phyloP scores from a whole-genome alignment of 2,797 vertebrate species.

The Argentina silus region DNA sequence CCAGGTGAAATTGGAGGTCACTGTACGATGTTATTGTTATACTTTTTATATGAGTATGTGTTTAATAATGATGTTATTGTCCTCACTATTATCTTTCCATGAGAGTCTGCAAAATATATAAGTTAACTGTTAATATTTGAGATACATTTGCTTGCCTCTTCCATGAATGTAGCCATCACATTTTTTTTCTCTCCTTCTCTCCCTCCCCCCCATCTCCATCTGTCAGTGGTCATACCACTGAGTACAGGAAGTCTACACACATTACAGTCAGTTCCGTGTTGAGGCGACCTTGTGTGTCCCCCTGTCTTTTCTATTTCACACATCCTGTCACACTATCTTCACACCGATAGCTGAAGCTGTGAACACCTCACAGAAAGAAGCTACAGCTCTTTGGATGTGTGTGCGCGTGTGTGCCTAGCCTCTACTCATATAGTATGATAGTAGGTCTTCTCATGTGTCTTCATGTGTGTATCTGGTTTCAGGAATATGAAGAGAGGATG shows the following conservation, averaged over 20 bases:
- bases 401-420: background rate
- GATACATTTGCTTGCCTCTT: no score
- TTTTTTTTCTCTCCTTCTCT: slow-evolving; percentile 5
- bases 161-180: background rate
- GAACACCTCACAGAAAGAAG: no score
- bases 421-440: background rate
- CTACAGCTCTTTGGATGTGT: background rate
- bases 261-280: slow-evolving; percentile 22
- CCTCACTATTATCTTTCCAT: no score
- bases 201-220: slow-evolving; percentile 40
- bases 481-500: no score
- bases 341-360: background rate
- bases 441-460: background rate
- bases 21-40: no score
- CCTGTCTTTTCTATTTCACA: background rate
- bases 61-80: no score
- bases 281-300: background rate
- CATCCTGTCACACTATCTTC: background rate
- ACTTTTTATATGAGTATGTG: no score
- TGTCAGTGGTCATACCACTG: slow-evolving; percentile 32
- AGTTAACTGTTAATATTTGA: no score
- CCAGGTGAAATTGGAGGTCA: no score
- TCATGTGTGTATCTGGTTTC: background rate
- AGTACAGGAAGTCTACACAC: slow-evolving; percentile 13
- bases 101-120: no score